phyloP scores from a whole-genome alignment of 2,113 vertebrate genomes.

The Suncus etruscus region DNA sequence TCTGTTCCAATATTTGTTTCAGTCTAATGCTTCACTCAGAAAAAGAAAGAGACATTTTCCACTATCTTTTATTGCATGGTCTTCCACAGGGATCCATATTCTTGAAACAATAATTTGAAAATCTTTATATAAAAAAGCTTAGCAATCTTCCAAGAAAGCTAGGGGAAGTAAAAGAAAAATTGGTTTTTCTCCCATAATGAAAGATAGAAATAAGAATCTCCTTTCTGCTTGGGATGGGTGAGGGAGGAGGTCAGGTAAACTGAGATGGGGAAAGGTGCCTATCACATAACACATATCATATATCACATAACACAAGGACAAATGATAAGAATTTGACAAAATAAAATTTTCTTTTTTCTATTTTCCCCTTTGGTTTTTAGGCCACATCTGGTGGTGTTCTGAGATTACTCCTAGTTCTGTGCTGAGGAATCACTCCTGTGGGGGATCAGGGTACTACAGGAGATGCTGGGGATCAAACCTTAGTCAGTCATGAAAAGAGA shows the following conservation, averaged over 20 bases:
- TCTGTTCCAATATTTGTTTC: background rate
- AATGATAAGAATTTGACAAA: background rate
- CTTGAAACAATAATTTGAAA: conserved; percentile 33
- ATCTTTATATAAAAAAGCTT: background rate
- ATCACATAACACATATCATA: background rate
- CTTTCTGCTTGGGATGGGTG: background rate
- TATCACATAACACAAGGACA: background rate
- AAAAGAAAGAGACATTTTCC: background rate
- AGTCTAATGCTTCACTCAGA: background rate
- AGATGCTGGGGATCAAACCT: no score
- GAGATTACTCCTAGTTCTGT: no score
- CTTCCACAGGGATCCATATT: background rate
- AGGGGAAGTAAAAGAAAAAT: background rate
- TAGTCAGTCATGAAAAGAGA: no score
- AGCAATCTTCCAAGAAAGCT: conserved; percentile 10
- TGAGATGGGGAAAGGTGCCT: background rate
- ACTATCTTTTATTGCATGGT: background rate
- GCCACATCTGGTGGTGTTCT: no score
- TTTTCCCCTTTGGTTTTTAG: no score
- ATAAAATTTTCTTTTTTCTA: background rate
- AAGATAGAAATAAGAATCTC: background rate
- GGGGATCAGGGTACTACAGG: no score
- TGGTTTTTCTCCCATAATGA: background rate
- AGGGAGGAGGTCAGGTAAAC: fast-evolving
- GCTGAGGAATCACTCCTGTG: no score